Conservation (phyloP, 2,113 vertebrate species). For the Neogobius melanostomus region DNA sequence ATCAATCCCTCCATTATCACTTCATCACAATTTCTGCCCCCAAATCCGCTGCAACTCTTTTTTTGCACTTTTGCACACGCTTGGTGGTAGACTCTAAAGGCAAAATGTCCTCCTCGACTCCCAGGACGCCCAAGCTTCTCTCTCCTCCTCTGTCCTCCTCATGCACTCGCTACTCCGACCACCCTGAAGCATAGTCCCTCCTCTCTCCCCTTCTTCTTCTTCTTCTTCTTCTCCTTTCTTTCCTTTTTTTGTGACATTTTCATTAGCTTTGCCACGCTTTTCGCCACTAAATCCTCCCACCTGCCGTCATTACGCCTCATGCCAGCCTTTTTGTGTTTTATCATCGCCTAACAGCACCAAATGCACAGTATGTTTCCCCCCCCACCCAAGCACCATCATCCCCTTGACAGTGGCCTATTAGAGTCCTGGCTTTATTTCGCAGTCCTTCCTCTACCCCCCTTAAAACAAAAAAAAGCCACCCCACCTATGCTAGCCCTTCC, state of each 20-base stretch:
- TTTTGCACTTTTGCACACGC: conserved; percentile 49
- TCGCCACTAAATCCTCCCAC: conserved; percentile 15
- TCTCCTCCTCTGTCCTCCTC: conserved; percentile 65
- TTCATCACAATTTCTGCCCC: conserved; percentile 11
- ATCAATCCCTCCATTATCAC: conserved; percentile 12
- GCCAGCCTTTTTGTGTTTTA: conserved; percentile 26
- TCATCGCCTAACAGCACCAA: conserved; percentile 41
- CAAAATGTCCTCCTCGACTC: conserved; percentile 53
- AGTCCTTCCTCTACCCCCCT: conserved; percentile 34
- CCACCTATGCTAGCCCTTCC: conserved; percentile 55
- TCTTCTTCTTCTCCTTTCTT: conserved; percentile 11
- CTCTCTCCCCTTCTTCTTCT: neutral
- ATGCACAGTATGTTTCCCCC: conserved; percentile 36
- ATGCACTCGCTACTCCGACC: conserved; percentile 33
- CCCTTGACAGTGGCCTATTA: conserved; percentile 47
- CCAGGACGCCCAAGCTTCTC: conserved; percentile 68
- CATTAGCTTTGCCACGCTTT: conserved; percentile 8
- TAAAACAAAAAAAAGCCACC: conserved; percentile 18
- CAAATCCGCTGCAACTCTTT: conserved; percentile 20
- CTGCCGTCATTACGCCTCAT: conserved; percentile 36
- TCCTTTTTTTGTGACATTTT: conserved; percentile 2
- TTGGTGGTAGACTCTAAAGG: conserved; percentile 63
- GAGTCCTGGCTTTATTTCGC: conserved; percentile 59
- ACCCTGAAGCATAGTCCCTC: conserved; percentile 57
- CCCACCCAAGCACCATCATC: conserved; percentile 30